phyloP scores from a whole-genome alignment of 2,888 invertebrate genomes.

The Tetropium fuscum region DNA sequence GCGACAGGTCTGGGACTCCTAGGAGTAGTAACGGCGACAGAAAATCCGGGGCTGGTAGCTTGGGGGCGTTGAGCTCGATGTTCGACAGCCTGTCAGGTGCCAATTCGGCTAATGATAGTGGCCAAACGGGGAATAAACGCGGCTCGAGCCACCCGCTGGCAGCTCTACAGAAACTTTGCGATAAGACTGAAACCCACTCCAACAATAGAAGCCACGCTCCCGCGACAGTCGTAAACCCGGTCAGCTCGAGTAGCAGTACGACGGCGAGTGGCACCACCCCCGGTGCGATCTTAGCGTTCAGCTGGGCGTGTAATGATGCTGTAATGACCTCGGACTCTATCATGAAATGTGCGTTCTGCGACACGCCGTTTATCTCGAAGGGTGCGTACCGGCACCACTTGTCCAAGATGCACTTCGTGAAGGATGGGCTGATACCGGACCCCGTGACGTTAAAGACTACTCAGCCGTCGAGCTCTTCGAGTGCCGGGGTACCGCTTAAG shows the following conservation, averaged over 20 bases:
- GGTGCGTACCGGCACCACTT: conserved; percentile 97
- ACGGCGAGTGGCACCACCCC: conserved; percentile 72
- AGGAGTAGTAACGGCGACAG: conserved; percentile 73
- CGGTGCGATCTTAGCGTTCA: conserved; percentile 89
- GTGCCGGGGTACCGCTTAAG: conserved; percentile 56
- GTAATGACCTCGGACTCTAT: conserved; percentile 88
- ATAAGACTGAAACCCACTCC: conserved; percentile 88
- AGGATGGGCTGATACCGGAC: conserved; percentile 88
- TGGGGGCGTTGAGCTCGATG: conserved; percentile 90
- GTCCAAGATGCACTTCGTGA: conserved; percentile 95
- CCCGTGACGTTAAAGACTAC: conserved; percentile 73
- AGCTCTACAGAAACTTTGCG: conserved; percentile 94
- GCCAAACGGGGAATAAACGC: conserved; percentile 73
- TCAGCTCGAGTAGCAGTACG: conserved; percentile 59
- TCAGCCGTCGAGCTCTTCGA: conserved; percentile 32
- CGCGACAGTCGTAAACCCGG: conserved; percentile 59
- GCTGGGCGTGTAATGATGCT: conserved; percentile 95
- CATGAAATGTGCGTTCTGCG: conserved; percentile 95
- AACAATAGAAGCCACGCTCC: conserved; percentile 62
- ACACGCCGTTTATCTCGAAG: conserved; percentile 96
- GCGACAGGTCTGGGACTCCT: conserved; percentile 83
- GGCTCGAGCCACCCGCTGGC: conserved; percentile 91
- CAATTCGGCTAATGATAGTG: conserved; percentile 54
- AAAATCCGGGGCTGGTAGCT: conserved; percentile 74
- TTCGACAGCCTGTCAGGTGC: conserved; percentile 85